Base-by-base conservation (phyloP, 2,888 invertebrate genomes). In the Campaea margaritaria region DNA sequence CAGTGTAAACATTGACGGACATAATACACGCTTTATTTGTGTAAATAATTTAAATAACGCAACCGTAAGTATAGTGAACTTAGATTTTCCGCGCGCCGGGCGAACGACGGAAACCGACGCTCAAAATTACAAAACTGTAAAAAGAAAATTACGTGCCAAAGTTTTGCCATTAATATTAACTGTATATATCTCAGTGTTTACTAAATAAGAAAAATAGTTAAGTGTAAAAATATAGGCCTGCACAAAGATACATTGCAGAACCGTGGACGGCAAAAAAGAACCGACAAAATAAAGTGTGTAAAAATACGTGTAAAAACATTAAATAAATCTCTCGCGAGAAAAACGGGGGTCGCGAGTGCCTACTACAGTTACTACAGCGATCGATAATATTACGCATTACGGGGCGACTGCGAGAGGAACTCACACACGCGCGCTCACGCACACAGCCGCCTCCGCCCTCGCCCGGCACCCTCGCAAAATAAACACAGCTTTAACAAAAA, bases 301-400 rank as follows among this genome's bases (percentile, higher is more conserved):
- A 64, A 64, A 65, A 60, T 76, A 79, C 78, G 77, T 81, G 80
- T 79, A 76, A 81, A 79, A 79, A 73, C 66, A 78, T 79, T 72
- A 74, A 82, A 82, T 81, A 83, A 82, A 80, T 83, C 76, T 70
- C 75, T 75, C 82, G 80, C 82, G 79, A 83, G 83, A 82, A 83
- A 86, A 83, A 81, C 82, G 81, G 79, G 82, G 79, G 81, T 70
- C 69, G 78, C 75, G 73, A 62, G 68, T 66, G 80, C 77, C 76
- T 85, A 84, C 82, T 77, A 83, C 85, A 82, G 85, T 85, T 88
- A 87, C 83, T 90, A 91, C 89, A 76, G 80, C 85, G 92, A 93
- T 93, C 93, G 91, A 93, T 93, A 93, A 82, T 88, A 92, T 89
- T 91, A 93, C 93, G 93, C 92, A 89, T 91, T 91, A 91, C 87